These are phyloP conservation scores for Peromyscus leucopus DNA, from an alignment of 2,113 vertebrate species.

Conservation along the genomic window DNA sequence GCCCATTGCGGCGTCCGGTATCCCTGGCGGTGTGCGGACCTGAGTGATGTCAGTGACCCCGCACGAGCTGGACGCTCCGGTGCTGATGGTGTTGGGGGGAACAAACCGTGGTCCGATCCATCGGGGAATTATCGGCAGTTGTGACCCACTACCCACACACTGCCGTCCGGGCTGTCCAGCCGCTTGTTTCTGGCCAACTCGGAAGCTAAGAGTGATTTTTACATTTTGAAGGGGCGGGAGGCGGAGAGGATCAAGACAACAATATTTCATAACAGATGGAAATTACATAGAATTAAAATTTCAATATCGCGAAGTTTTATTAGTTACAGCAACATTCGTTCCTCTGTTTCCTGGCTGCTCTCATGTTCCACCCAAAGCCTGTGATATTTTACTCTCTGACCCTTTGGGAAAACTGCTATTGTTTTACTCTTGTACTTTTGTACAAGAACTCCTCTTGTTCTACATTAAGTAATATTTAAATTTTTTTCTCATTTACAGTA, in stretches of 20 bases:
- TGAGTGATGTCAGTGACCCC: accelerated
- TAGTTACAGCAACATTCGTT: neutral
- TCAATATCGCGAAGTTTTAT: neutral
- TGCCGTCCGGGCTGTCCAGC: accelerated
- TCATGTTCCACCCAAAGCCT: neutral
- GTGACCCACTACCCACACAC: neutral
- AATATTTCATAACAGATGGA: conserved; percentile 1
- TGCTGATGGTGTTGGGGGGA: accelerated
- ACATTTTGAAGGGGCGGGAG: neutral
- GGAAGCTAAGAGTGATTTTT: neutral
- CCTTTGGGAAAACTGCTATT: neutral
- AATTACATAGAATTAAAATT: conserved; percentile 33
- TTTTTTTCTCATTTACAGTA: neutral
- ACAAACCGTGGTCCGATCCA: neutral
- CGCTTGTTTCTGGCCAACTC: neutral
- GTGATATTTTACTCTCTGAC: neutral
- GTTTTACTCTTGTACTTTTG: too few species aligned
- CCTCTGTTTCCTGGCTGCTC: neutral
- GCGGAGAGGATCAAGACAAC: neutral
- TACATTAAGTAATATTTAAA: conserved; percentile 42
- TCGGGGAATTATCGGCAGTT: neutral
- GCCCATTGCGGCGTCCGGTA: accelerated
- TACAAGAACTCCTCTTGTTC: neutral
- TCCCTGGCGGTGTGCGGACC: accelerated
- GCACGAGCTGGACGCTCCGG: accelerated